A percentile compares a stretch with the other conserved stretches of the same genome.
These are phyloP conservation scores for Dendrolimus pini DNA, from an alignment of 2,888 invertebrate genomes.

Conservation along the genomic window DNA sequence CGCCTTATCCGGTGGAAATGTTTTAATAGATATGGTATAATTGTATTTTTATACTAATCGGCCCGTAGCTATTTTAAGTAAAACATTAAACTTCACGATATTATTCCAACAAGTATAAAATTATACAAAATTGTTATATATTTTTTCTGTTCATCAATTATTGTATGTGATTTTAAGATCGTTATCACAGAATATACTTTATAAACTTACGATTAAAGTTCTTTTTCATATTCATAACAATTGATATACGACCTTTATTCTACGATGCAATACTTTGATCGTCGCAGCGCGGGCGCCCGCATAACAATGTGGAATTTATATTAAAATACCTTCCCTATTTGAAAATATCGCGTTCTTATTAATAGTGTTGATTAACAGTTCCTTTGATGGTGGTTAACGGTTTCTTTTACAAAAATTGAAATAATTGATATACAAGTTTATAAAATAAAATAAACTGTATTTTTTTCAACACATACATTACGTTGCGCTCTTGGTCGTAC, in stretches of 20 bases:
- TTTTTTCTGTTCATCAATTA: conserved; percentile 2
- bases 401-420: conserved; percentile 25
- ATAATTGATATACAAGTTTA: too few species aligned
- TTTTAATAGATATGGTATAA: too few species aligned
- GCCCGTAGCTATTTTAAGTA: background rate
- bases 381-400: conserved; percentile 64
- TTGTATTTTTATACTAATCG: too few species aligned
- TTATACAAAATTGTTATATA: conserved; percentile 27
- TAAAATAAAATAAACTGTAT: too few species aligned
- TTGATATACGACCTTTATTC: conserved; percentile 24
- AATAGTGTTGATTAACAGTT: conserved; percentile 49
- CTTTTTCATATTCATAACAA: background rate
- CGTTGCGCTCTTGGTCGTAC: too few species aligned
- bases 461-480: too few species aligned
- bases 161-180: background rate
- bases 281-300: conserved; percentile 60
- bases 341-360: conserved; percentile 65
- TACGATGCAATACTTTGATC: conserved; percentile 20
- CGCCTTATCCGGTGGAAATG: too few species aligned
- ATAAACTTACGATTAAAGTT: background rate
- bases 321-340: conserved; percentile 63
- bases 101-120: conserved; percentile 51
- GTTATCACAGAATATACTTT: conserved; percentile 11
- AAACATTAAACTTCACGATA: conserved; percentile 20
- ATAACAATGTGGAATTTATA: conserved; percentile 52